Base-by-base conservation (phyloP, 2,113 vertebrate species). In the Forbesichthys papilliferus region DNA sequence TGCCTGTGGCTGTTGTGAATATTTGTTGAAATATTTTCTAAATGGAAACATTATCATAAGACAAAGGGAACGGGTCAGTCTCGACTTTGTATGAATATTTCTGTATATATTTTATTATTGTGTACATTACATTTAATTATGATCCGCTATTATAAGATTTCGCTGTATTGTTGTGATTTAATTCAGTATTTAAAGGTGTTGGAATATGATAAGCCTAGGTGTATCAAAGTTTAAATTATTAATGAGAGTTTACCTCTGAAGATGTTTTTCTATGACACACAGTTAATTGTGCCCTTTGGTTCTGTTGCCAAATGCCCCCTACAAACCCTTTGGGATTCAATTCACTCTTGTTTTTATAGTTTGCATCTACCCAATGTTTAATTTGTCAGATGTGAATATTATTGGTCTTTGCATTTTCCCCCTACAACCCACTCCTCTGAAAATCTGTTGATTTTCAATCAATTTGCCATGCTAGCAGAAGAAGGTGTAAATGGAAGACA, bases 81-180 rank as follows among this genome's bases (percentile, higher is more conserved):
- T 82, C 80, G 54, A 86, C 87, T 93, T 93, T 89, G 88, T 91
- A 92, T 90, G 66, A 87, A 84, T 90, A 91, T 91, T 90, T 90
- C 75, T 93, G 90, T 93, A 92, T 88, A 93, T 93, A 92, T 93
- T 93, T 93, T 93, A 93, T 85, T 89, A 93, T 90, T 81, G 84
- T 92, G 92, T 93, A 93, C 80, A 93, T 91, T 87, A 86, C 81
- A 89, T 93, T 92, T 84, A 88, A 91, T 92, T 90, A 91, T 85
- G 89, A 93, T 83, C 89, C 84, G 74, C 80, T 89, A 89, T 90
- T 84, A 89, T 88, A 89, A 89, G 72, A 92, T 87, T 88, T 90
- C 87, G 83, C 82, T 91, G 92, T 93, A 91, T 93, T 89, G 91
- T 87, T 91, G 91, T 93, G 89, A 91, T 90, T 93, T 87, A 78